Base-by-base conservation (phyloP, 2,888 invertebrate species). In the Lasiommata megera region DNA sequence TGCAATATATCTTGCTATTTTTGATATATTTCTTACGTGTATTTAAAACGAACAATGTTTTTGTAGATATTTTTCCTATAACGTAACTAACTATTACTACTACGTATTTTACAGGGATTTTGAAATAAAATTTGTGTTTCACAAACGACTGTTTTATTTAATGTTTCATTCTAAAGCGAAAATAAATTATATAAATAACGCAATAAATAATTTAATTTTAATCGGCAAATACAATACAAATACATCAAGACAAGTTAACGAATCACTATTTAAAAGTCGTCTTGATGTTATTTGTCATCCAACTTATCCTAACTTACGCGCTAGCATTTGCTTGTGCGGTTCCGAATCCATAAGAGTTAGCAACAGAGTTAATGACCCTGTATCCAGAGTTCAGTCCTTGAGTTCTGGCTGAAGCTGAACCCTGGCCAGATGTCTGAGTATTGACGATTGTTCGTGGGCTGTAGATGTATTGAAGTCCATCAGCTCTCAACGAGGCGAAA, bases 241-340 rank as follows among this genome's bases (percentile, higher is more conserved):
- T 74, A 88, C 87, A 86, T 57, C 80, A 84, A 85, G 89, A 89
- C 86, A 89, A 89, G 86, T 82, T 74, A 74, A 71, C 69, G 62
- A 63, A 11, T 46, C 9, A 11, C 36, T 3, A 17, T 51, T 29
- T 51, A 60, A 69, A 71, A 74, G 88, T 89, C 89, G 83, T 88
- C 89, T 84, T 87, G 76, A 74, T 80, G 80, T 88, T 28, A 72
- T 71, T 83, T 86, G 88, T 84, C 73, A 56, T 46, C 47, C 40
- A 48, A 43, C 52, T 12, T 0, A 28, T 34, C 6, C 0, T n/a
- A 29, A 41, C 9, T 78, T 68, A 88, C 34, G 65, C 67, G 65
- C 74, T 76, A 3, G 88, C 85, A 56, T 82, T 78, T 55, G 89
- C 82, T 38, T 70, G 74, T 6, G 88, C 84, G 7, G 74, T 73